A percentile compares a stretch with the other conserved stretches of the same genome.
These are phyloP conservation scores for Uloborus diversus DNA, from an alignment of 1,140 invertebrate genomes.

Conservation along the genomic window DNA sequence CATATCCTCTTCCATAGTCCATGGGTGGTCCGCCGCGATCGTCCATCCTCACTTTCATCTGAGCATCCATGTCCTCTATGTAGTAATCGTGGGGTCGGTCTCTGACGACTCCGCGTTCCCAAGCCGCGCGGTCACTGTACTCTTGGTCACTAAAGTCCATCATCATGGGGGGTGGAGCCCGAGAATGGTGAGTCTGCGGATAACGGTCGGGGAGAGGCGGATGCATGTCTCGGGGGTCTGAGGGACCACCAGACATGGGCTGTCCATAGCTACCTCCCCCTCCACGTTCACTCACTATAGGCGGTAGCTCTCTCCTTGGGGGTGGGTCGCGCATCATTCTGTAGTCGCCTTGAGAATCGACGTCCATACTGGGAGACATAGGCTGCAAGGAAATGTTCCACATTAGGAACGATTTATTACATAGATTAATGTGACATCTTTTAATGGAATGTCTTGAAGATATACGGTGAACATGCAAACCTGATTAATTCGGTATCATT, in stretches of 20 bases:
- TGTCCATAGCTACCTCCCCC: slow-evolving; percentile 39
- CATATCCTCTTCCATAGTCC: slow-evolving; percentile 36
- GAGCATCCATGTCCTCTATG: slow-evolving; percentile 42
- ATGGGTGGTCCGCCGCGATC: slow-evolving; percentile 15
- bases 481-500: too few relatives aligned
- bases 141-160: slow-evolving; percentile 45
- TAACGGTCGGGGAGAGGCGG: slow-evolving; percentile 35
- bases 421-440: too few relatives aligned
- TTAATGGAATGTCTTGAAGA: too few relatives aligned
- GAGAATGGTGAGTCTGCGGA: slow-evolving; percentile 40
- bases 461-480: too few relatives aligned
- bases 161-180: neutral
- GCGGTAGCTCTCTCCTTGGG: slow-evolving; percentile 33
- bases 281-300: neutral
- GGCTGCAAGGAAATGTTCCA: slow-evolving; percentile 49
- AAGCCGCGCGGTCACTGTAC: slow-evolving; percentile 38
- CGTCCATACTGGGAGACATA: slow-evolving; percentile 45
- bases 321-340: slow-evolving; percentile 9
- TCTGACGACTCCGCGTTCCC: slow-evolving; percentile 24
- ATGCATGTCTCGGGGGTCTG: slow-evolving; percentile 19
- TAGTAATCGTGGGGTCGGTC: slow-evolving; percentile 31
- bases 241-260: neutral
- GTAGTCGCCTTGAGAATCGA: slow-evolving; percentile 15
- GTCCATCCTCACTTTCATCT: slow-evolving; percentile 29
- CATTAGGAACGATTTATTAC: too few relatives aligned